Conservation (phyloP, 30 jellyfish, hydroid and myxozoan genomes). For the Aurelia coerulea region DNA sequence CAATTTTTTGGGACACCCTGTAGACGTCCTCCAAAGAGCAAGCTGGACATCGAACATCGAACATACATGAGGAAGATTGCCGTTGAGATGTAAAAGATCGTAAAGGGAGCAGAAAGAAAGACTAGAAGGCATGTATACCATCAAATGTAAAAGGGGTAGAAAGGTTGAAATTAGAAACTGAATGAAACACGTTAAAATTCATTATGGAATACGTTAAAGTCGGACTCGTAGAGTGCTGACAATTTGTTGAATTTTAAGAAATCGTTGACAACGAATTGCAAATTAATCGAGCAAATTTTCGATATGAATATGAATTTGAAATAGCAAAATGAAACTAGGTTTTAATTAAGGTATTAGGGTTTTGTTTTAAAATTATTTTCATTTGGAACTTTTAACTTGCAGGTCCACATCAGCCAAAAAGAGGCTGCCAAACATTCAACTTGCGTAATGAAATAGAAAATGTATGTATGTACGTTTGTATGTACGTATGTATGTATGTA, state of each 20-base stretch:
- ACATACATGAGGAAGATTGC: too few relatives aligned
- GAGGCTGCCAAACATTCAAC: constrained; percentile 1
- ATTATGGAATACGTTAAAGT: background rate
- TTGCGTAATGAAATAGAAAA: background rate
- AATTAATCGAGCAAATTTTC: constrained; percentile 8
- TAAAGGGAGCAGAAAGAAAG: too few relatives aligned
- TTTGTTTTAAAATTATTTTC: background rate
- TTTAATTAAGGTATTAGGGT: background rate
- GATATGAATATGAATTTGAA: constrained; percentile 21
- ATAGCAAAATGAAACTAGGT: background rate
- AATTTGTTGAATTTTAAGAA: constrained; percentile 10
- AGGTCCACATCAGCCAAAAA: constrained; percentile 22
- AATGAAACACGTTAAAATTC: too few relatives aligned
- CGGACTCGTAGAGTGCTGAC: background rate
- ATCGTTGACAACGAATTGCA: constrained; percentile 10
- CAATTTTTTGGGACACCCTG: too few relatives aligned
- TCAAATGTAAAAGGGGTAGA: too few relatives aligned
- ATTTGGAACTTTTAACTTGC: background rate
- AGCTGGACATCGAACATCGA: too few relatives aligned
- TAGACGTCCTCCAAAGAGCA: too few relatives aligned
- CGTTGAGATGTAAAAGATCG: too few relatives aligned
- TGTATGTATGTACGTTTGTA: constrained; percentile 1
- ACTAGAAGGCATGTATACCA: too few relatives aligned
- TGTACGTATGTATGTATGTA: too few relatives aligned
- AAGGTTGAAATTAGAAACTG: too few relatives aligned